These are phyloP conservation scores for Psephotus haematonotus DNA, from an alignment of 2,113 vertebrate genomes.

Conservation along the genomic window DNA sequence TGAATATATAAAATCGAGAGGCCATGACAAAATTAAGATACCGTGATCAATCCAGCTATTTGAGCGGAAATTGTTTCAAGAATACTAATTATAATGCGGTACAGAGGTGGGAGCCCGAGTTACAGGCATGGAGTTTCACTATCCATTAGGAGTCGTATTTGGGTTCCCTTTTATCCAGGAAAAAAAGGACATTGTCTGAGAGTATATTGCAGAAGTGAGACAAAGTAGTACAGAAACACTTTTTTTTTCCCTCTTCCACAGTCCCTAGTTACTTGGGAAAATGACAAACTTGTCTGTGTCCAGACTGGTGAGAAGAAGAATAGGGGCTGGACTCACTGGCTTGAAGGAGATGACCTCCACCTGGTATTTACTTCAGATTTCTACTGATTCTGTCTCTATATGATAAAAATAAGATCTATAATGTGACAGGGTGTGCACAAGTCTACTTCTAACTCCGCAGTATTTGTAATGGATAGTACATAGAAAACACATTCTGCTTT, in stretches of 20 bases:
- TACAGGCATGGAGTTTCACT: not conserved
- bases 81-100: not conserved
- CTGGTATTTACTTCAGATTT: constrained; percentile 75
- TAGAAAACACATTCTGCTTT: not conserved
- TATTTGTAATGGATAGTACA: not conserved
- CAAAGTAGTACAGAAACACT: not conserved
- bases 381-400: not conserved
- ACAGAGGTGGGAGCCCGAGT: not conserved
- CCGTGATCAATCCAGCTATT: not conserved
- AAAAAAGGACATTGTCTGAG: not conserved
- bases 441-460: not conserved
- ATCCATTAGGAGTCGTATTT: not conserved
- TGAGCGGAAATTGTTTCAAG: not conserved
- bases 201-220: not conserved
- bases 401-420: not conserved
- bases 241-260: constrained; percentile 29
- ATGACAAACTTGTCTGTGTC: constrained; percentile 83
- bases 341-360: constrained; percentile 83
- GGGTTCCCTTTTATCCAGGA: not conserved
- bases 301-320: constrained; percentile 88
- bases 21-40: not conserved
- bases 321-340: constrained; percentile 89
- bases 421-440: too few species aligned
- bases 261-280: constrained; percentile 84
- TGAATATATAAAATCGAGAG: not conserved